Evolutionary conservation across 1,140 invertebrate species (phyloP).

Genomic region (Nymphalis io): DNA sequence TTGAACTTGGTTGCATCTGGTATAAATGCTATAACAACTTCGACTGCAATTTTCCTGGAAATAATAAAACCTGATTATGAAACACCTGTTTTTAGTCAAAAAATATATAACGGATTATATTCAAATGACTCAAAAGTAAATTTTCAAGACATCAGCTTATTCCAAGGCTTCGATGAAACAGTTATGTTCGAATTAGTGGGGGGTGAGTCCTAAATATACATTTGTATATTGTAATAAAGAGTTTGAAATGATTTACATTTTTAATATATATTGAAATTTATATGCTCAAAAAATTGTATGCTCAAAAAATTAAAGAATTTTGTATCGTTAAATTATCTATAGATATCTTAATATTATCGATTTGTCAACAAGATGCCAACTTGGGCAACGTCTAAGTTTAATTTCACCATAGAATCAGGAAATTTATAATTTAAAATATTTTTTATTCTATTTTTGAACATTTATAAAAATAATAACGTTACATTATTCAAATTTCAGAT

Average conservation of each 20-base stretch:
- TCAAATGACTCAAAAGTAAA: slow-evolving; percentile 30
- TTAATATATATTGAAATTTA: too few relatives aligned
- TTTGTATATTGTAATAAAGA: too few relatives aligned
- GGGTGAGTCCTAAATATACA: slow-evolving; percentile 41
- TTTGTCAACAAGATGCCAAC: too few relatives aligned
- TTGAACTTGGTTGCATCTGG: slow-evolving; percentile 49
- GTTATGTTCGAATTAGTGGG: slow-evolving; percentile 51
- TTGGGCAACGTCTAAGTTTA: too few relatives aligned
- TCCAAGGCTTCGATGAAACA: slow-evolving; percentile 53
- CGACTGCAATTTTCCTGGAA: slow-evolving; percentile 49
- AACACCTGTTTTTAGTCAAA: slow-evolving; percentile 57
- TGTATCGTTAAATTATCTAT: too few relatives aligned
- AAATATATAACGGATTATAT: slow-evolving; percentile 52
- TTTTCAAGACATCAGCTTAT: slow-evolving; percentile 49
- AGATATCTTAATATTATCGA: too few relatives aligned
- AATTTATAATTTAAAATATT: too few relatives aligned
- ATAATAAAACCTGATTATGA: slow-evolving; percentile 55
- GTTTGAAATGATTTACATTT: too few relatives aligned
- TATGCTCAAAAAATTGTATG: too few relatives aligned
- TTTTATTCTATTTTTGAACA: too few relatives aligned
- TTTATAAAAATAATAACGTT: slow-evolving; percentile 1
- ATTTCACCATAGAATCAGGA: too few relatives aligned
- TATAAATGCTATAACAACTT: slow-evolving; percentile 44
- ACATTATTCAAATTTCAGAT: slow-evolving; percentile 45
- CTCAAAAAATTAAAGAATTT: too few relatives aligned